phyloP scores from a whole-genome alignment of 2,888 invertebrate species.

The Lymantria monacha region DNA sequence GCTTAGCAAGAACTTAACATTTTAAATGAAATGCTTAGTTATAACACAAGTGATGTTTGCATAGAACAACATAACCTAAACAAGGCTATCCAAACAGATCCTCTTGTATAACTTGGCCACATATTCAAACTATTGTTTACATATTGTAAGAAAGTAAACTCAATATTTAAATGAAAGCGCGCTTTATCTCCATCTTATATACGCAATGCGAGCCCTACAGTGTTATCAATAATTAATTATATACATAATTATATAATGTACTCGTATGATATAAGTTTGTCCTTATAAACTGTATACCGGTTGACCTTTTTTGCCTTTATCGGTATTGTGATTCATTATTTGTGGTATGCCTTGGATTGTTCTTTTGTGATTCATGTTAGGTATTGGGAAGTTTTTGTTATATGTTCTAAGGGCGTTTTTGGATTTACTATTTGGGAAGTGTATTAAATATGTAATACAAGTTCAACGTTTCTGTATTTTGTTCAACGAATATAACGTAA shows the following conservation, averaged over 20 bases:
- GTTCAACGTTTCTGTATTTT: too few relatives aligned
- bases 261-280: background rate
- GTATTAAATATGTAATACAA: too few relatives aligned
- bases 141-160: constrained; percentile 26
- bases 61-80: background rate
- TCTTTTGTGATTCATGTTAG: constrained; percentile 3
- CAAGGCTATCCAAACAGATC: background rate
- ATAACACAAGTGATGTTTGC: background rate
- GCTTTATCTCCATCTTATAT: constrained; percentile 36
- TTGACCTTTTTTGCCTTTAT: constrained; percentile 3
- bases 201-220: constrained; percentile 18
- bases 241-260: background rate
- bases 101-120: background rate
- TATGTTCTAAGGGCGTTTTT: background rate
- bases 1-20: too few relatives aligned
- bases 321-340: constrained; percentile 8
- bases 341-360: constrained; percentile 3
- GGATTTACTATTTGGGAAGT: background rate
- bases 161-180: constrained; percentile 31
- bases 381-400: background rate
- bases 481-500: too few relatives aligned
- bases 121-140: constrained; percentile 26
- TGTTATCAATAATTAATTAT: constrained; percentile 15
- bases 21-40: background rate
- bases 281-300: constrained; percentile 2